Conservation (phyloP, 2,797 vertebrate species). For the Sardinella longiceps region DNA sequence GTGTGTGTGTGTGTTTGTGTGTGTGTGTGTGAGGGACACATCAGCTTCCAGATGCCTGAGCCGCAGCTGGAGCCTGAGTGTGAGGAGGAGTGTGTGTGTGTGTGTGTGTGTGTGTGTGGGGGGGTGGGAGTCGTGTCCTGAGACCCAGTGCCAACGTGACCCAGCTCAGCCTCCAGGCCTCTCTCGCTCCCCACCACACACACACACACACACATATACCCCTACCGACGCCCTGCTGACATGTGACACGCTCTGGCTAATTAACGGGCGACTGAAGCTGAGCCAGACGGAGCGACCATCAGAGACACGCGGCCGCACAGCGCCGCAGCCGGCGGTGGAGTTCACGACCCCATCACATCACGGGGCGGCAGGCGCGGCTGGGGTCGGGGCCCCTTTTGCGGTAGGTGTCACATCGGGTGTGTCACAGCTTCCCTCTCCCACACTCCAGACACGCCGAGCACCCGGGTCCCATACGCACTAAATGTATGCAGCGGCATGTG, state of each 20-base stretch:
- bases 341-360: conserved; percentile 21
- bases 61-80: neutral
- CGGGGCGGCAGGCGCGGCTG: neutral
- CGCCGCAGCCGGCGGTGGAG: neutral
- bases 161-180: neutral
- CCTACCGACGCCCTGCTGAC: neutral
- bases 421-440: neutral
- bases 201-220: no score
- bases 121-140: neutral
- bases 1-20: no score
- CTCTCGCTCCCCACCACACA: conserved; percentile 25
- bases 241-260: neutral
- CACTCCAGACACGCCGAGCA: neutral
- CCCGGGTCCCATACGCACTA: neutral
- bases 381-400: neutral
- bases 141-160: conserved; percentile 21
- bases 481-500: neutral
- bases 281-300: neutral
- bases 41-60: conserved; percentile 42
- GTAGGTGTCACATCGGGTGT: neutral
- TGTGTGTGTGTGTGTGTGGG: no score
- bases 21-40: conserved; percentile 42
- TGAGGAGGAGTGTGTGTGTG: no score
- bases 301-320: neutral
- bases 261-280: neutral